Evolutionary conservation across 2,113 vertebrate genomes (phyloP), one percentile per base, ranked within the genome.

Genomic region (Chinchilla lanigera): DNA sequence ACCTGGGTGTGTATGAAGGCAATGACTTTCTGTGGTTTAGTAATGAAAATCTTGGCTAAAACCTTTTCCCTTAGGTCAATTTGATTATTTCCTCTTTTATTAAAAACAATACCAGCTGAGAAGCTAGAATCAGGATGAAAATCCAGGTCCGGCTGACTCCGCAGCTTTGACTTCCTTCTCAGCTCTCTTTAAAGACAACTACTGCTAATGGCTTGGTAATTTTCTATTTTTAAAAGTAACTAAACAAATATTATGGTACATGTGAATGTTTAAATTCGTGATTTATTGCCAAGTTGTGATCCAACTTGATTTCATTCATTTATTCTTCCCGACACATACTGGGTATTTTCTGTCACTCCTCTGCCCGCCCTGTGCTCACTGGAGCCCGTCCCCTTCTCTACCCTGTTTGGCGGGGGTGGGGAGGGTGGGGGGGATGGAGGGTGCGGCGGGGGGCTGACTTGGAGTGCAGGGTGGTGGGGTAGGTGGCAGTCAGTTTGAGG

Each of bases 1-100:
- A n/a, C 65, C 52, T 50, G 71, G 44, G 58, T 82, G 20, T 69
- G 94, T 86, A 85, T 83, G 65, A 86, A 88, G 75, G 17, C 41
- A 82, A 60, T 7, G 11, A 19, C 87, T 81, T 22, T 7, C 22
- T 16, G 38, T 41, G 19, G 14, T 87, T 90, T 33, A 26, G 20
- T 41, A 52, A 7, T 93, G 5, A 65, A 77, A 88, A 16, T 54
- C 24, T 83, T 82, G 85, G 92, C 38, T 11, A 67, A 77, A 56
- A 24, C 11, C 19, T 69, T 83, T 58, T 58, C 28, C 17, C 3
- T 71, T 58, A 58, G 11, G 5, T 80, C 16, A 69, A 28, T 69
- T 89, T 86, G 19, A n/a, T 52, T 77, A 86, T 26, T 81, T 12
- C n/a, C 10, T 4, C 8, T 9, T 16, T 33, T 17, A 13, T 83